Base-by-base conservation (phyloP, 2,797 vertebrate species). In the Mormyrus proboscirostris region DNA sequence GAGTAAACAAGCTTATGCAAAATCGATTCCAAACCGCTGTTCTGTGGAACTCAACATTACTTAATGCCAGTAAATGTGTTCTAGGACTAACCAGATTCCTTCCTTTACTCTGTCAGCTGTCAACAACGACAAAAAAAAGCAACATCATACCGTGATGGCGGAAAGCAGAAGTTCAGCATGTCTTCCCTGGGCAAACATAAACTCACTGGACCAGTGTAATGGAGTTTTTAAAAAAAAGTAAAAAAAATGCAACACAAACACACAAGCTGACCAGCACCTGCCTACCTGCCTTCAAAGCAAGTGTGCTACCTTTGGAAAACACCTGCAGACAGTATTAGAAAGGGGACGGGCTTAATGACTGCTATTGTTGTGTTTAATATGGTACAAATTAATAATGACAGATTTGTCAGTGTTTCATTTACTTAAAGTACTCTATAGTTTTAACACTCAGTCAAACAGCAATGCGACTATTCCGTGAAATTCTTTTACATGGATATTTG, bases 31-130 rank as follows among this genome's bases (percentile, higher is more conserved):
- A 73, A 62, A 62, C 57, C 10, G 3, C 10, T 73, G 5, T 79
- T 44, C 14, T 38, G 16, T 44, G 14, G 38, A 76, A 79, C 73
- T 79, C 16, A 19, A 38, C 38, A 19, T 79, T 44, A 19, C 38
- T 44, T 79, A 4, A 44, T 44, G 29, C 38, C 38, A n/a, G 33
- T 41, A 79, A 38, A 14, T 16, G 33, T 25, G 38, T 44, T 16
- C 16, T 0, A 44, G 6, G 29, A 44, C 29, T 79, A 38, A 79
- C 12, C 38, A 41, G 4, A 79, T 79, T 38, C 73, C 12, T 16
- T 41, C 73, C 33, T 79, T 79, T 79, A 6, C 47, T 82, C 51
- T 53, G 50, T 47, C 88, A 91, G 90, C 50, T 91, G 90, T 89
- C 90, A 89, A 79, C 73, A 0, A 76, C 12, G 33, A 16, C 73